Evolutionary conservation across 2,797 vertebrate species (phyloP), one percentile per base, ranked within the genome.

Genomic region (Pempheris klunzingeri): DNA sequence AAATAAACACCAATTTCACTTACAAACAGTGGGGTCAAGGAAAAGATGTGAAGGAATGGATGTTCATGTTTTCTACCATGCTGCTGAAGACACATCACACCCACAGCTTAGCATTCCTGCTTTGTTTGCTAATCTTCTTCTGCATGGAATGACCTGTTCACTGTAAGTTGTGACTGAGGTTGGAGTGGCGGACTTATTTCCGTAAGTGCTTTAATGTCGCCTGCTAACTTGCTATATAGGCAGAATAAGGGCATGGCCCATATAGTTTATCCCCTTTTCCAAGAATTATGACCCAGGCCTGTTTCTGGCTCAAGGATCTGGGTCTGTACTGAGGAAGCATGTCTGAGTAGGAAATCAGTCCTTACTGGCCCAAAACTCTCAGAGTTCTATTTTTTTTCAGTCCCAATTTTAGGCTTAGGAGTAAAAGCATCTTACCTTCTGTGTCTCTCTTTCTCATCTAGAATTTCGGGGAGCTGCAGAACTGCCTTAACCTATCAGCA

Each of bases 161-260:
- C 12, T 11, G 26, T 17, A 32, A 54, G 60, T 18, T 32, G 17
- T 54, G 49, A 39, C 22, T 12, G 4, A 18, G 28, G 34, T 36
- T 44, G 18, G 54, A 67, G 53, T 30, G 34, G 59, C 20, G 12
- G 28, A 17, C 57, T 74, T 10, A 81, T 79, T 74, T 74, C 39
- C 53, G 4, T 54, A 39, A 62, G 66, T 57, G 66, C 54, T 73
- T 4, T 30, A 34, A 50, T 62, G 68, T 3, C 28, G 7, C 34
- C 22, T 70, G 41, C 41, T 39, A 60, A 73, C 57, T 65, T 76
- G 66, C 46, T 10, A 20, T 59, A 36, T 44, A 72, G 41, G 18
- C 74, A 5, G 30, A 75, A 52, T 3, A 39, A 24, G 13, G 12
- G 17, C 4, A 50, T 8, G 28, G 4, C 5, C 14, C 30, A 22